Percentiles rank a stretch among this genome's conserved stretches.
Conservation (phyloP, 2,797 vertebrate species). For the Otolemur crassicaudatus region DNA sequence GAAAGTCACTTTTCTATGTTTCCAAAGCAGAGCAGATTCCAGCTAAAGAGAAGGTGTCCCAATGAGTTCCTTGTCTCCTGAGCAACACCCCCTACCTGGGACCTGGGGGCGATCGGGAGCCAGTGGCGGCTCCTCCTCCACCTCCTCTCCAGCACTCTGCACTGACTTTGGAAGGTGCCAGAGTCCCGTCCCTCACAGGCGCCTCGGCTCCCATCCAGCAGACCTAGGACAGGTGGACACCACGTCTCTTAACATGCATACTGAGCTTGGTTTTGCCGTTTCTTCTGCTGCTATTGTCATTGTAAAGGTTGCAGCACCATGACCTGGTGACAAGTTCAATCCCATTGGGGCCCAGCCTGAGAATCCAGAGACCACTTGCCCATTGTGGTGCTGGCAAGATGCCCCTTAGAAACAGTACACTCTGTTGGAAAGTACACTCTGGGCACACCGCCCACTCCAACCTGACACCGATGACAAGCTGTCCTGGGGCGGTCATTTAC, state of each 20-base stretch:
- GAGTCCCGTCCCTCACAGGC: rapidly evolving
- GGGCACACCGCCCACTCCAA: rapidly evolving
- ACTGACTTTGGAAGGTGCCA: rapidly evolving
- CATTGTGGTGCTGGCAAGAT: background rate
- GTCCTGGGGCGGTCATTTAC: rapidly evolving
- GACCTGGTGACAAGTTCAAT: background rate
- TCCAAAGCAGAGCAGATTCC: background rate
- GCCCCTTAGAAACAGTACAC: no score
- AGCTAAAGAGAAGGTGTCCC: no score
- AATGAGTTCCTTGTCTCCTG: rapidly evolving
- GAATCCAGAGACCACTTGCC: rapidly evolving
- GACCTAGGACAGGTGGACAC: background rate
- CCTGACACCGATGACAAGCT: background rate
- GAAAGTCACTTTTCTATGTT: background rate
- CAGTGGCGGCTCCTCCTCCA: no score
- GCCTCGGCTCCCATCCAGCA: background rate
- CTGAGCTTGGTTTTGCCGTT: background rate
- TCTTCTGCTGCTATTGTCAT: rapidly evolving
- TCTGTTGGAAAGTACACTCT: rapidly evolving
- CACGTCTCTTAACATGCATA: background rate
- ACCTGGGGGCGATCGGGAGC: no score
- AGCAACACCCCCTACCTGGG: no score
- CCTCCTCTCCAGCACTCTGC: background rate
- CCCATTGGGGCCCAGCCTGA: background rate
- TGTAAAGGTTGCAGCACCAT: rapidly evolving